Evolutionary conservation across 2,797 vertebrate species (phyloP).

Genomic region (Rousettus madagascariensis): DNA sequence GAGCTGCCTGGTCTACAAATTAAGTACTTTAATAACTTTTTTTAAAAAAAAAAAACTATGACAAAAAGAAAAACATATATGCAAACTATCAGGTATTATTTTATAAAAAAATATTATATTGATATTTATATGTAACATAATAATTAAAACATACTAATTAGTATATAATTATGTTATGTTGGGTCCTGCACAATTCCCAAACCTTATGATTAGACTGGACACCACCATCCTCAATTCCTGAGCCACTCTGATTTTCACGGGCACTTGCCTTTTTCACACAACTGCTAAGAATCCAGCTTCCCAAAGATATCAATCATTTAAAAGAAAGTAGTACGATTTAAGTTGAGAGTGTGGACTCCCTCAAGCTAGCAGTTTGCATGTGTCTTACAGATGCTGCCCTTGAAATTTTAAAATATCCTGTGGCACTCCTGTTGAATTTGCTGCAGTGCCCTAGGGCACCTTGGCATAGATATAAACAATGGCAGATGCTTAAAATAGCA

Average conservation of each 20-base stretch:
- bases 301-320: neutral
- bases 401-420: neutral
- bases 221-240: neutral
- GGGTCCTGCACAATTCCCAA: neutral
- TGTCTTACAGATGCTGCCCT: neutral
- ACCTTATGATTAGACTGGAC: neutral
- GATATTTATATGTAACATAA: neutral
- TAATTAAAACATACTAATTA: neutral
- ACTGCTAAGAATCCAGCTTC: neutral
- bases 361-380: neutral
- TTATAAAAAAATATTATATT: neutral
- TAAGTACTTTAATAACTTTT: neutral
- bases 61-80: neutral
- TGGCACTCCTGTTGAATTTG: neutral
- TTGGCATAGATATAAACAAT: neutral
- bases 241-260: neutral
- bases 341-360: neutral
- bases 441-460: neutral
- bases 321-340: neutral
- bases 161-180: neutral
- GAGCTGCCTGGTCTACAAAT: neutral
- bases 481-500: neutral
- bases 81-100: neutral
- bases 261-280: neutral
- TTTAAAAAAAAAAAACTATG: neutral